These are phyloP conservation scores for Mormyrus lacerda DNA, from an alignment of 2,113 vertebrate species.

Conservation along the genomic window DNA sequence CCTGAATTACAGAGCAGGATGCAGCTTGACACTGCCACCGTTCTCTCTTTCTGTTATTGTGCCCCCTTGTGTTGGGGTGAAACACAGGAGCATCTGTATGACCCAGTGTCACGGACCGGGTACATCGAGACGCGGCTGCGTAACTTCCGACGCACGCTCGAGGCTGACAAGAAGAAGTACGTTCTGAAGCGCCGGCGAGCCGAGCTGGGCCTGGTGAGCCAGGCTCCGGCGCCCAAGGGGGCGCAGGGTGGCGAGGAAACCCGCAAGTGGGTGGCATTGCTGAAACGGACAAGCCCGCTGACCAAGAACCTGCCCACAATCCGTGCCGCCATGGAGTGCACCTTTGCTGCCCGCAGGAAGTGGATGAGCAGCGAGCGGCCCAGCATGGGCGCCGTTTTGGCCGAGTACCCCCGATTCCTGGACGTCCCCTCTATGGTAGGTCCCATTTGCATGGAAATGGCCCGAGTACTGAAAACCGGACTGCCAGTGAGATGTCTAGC, in stretches of 20 bases:
- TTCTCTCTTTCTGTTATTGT: neutral
- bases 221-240: neutral
- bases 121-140: slow-evolving; percentile 30
- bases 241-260: slow-evolving; percentile 9
- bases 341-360: slow-evolving; percentile 19
- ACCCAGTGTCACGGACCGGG: slow-evolving; percentile 26
- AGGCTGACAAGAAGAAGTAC: slow-evolving; percentile 31
- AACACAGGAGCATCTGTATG: slow-evolving; percentile 26
- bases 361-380: slow-evolving; percentile 27
- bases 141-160: slow-evolving; percentile 26
- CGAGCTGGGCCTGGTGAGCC: slow-evolving; percentile 12
- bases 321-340: slow-evolving; percentile 23
- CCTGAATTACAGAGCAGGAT: neutral
- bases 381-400: slow-evolving; percentile 11
- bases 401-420: slow-evolving; percentile 25
- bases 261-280: slow-evolving; percentile 21
- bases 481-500: neutral
- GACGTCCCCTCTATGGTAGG: slow-evolving; percentile 21
- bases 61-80: neutral
- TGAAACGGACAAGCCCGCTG: slow-evolving; percentile 24
- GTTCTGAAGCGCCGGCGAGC: slow-evolving; percentile 24
- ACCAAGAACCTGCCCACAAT: slow-evolving; percentile 24
- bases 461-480: neutral
- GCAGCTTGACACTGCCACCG: neutral
- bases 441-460: neutral